Percentiles rank a stretch among this genome's conserved stretches.
These are phyloP conservation scores for Aporrectodea caliginosa DNA, from an alignment of 1,140 invertebrate species.

Conservation along the genomic window DNA sequence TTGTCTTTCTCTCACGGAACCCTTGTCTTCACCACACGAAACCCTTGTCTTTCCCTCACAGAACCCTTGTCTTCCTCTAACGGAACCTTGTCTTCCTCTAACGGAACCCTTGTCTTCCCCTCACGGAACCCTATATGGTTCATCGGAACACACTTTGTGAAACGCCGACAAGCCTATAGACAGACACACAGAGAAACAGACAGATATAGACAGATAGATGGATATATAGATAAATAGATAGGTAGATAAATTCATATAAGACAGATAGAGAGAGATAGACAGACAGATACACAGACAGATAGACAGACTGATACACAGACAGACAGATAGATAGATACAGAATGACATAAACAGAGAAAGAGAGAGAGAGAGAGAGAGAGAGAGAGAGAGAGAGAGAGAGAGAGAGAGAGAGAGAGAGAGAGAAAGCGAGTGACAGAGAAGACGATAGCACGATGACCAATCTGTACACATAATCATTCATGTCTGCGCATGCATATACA, in stretches of 20 bases:
- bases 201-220: not conserved
- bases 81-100: no score
- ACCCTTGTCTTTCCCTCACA: no score
- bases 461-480: not conserved
- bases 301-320: not conserved
- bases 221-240: not conserved
- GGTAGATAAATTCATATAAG: no score
- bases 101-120: no score
- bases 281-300: not conserved
- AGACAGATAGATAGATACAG: not conserved
- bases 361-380: constrained; percentile 9
- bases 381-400: constrained; percentile 4
- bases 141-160: no score
- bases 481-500: not conserved
- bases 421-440: not conserved
- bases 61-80: no score
- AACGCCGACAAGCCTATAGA: no score
- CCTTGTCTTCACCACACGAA: no score
- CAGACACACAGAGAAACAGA: not conserved
- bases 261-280: not conserved
- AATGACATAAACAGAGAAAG: not conserved
- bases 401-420: constrained; percentile 13
- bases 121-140: no score
- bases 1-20: no score
- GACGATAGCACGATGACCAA: not conserved